Percentiles rank a stretch among this genome's conserved stretches.
Evolutionary conservation across 2,888 invertebrate genomes (phyloP).

Genomic region (Xestoiulus laeticollis): DNA sequence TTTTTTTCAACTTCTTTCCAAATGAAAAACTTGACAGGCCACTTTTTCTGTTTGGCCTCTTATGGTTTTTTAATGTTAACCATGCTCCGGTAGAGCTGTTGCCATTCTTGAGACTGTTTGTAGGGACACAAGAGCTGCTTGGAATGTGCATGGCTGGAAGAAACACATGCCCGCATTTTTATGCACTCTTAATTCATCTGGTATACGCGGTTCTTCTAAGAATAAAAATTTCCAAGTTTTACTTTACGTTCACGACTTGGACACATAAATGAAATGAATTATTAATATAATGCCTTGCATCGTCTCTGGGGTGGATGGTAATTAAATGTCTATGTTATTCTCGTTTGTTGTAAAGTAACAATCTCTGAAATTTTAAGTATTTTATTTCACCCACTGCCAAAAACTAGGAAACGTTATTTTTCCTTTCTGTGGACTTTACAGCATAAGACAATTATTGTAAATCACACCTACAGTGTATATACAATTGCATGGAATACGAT

Average conservation of each 20-base stretch:
- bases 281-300: background rate
- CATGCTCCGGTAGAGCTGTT: slow-evolving; percentile 41
- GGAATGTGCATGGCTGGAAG: slow-evolving; percentile 10
- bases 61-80: slow-evolving; percentile 41
- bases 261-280: background rate
- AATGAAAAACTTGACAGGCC: slow-evolving; percentile 20
- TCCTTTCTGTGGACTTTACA: no score
- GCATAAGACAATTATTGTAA: no score
- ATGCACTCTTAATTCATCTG: slow-evolving; percentile 43
- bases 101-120: slow-evolving; percentile 17
- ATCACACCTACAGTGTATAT: background rate
- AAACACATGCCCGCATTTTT: slow-evolving; percentile 38
- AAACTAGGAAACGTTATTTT: no score
- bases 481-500: background rate
- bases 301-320: background rate
- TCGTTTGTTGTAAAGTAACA: background rate
- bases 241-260: background rate
- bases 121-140: background rate
- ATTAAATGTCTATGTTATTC: background rate
- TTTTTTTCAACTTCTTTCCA: background rate
- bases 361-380: background rate
- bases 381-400: background rate
- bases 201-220: slow-evolving; percentile 4
- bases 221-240: background rate
- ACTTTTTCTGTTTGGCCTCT: slow-evolving; percentile 32